Conservation (phyloP, 2,113 vertebrate genomes). For the Benitochromis conjunctus region DNA sequence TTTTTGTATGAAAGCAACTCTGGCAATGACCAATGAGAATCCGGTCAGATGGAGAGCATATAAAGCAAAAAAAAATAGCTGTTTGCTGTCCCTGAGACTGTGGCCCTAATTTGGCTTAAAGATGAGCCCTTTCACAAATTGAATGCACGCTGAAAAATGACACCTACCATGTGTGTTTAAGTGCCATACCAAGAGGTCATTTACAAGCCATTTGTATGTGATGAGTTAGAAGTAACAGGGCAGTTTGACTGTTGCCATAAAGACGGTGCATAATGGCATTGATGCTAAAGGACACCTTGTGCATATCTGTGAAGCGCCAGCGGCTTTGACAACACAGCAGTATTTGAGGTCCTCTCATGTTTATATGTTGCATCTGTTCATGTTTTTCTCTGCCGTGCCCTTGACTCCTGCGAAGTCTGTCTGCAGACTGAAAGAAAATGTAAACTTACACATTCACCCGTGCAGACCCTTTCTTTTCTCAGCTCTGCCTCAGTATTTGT, state of each 20-base stretch:
- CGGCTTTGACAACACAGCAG: background rate
- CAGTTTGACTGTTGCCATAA: background rate
- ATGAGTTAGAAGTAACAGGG: background rate
- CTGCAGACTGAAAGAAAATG: background rate
- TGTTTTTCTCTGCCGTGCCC: background rate
- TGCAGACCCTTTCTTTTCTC: background rate
- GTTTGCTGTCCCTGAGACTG: background rate
- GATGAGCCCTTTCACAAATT: background rate
- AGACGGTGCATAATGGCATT: background rate
- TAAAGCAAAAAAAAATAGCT: background rate
- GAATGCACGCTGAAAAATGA: background rate
- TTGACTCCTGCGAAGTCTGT: background rate
- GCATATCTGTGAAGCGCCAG: background rate
- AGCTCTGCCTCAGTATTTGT: background rate
- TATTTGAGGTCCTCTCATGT: background rate
- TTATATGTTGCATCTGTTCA: background rate
- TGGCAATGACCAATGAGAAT: background rate
- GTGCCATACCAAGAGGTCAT: background rate
- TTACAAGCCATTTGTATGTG: background rate
- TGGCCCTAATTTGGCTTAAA: background rate
- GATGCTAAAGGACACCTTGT: background rate
- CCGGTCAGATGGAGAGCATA: background rate
- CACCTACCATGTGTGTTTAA: background rate
- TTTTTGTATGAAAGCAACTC: background rate
- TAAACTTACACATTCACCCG: background rate